Evolutionary conservation across 2,113 vertebrate genomes (phyloP).

Genomic region (Hippocampus mohnikei): DNA sequence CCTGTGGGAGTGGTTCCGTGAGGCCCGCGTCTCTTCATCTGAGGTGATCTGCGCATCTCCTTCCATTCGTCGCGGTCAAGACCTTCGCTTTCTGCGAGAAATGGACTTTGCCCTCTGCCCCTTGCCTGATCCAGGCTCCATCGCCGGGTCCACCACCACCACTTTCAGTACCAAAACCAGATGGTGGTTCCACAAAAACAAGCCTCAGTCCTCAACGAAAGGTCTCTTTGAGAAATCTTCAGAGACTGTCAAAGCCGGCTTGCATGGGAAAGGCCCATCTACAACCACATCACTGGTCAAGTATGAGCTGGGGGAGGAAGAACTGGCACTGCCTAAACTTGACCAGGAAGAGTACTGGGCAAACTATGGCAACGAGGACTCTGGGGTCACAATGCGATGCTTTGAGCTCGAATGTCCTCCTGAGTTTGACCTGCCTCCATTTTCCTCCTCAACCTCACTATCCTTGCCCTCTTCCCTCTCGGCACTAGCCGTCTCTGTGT

Average conservation of each 20-base stretch:
- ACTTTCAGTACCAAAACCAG: constrained; percentile 82
- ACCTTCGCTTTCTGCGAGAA: constrained; percentile 85
- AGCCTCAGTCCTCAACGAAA: constrained; percentile 83
- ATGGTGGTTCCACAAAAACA: constrained; percentile 83
- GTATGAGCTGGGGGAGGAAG: constrained; percentile 76
- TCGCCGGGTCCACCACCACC: constrained; percentile 76
- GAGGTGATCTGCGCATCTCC: constrained; percentile 85
- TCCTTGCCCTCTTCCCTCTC: constrained; percentile 44
- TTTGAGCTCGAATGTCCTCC: constrained; percentile 77
- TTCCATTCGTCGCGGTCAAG: constrained; percentile 77
- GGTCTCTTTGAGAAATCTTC: constrained; percentile 76
- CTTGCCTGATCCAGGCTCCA: constrained; percentile 76
- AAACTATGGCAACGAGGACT: constrained; percentile 81
- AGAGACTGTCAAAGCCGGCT: constrained; percentile 78
- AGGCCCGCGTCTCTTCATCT: constrained; percentile 84
- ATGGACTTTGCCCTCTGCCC: constrained; percentile 85
- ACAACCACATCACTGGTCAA: constrained; percentile 72
- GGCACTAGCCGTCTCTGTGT: constrained; percentile 56
- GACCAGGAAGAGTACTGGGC: constrained; percentile 82
- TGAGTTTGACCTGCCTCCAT: constrained; percentile 70
- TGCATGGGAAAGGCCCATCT: constrained; percentile 67
- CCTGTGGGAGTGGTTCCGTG: constrained; percentile 92
- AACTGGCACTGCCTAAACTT: constrained; percentile 76
- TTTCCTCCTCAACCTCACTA: constrained; percentile 57
- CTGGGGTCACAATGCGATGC: constrained; percentile 73